Base-by-base conservation (phyloP, 2,888 invertebrate species). In the Limnephilus marmoratus region DNA sequence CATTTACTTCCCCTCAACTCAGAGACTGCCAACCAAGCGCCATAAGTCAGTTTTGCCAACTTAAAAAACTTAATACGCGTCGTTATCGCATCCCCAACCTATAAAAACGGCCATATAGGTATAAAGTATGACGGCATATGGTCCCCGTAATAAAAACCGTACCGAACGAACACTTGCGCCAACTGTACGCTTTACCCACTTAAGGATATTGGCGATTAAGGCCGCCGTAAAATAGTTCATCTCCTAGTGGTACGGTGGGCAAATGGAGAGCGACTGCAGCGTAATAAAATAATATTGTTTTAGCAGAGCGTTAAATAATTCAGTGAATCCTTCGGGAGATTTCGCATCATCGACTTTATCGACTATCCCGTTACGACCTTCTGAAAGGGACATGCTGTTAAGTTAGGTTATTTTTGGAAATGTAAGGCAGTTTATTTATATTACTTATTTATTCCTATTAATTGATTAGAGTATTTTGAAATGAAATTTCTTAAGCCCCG, bases 131-230 rank as follows among this genome's bases (percentile, higher is more conserved):
- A 15, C 45, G 13, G 49, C 86, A 86, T 29, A 45, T 45, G 86
- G 86, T 45, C 24, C 86, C 11, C 45, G 41, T 41, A 86, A 86
- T 41, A 86, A 86, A 86, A 86, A 24, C 83, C 83, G 83, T 24
- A 34, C 83, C 34, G 45, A 41, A n/a, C 24, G 85, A 90, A 45
- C 91, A 81, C 91, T 91, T 91, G 92, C 88, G 91, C 81, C 88
- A 82, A 92, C 92, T 92, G 91, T 91, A 92, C 92, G 90, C 83
- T 90, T 90, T 85, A 90, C 91, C 93, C 93, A 93, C 93, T 93
- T 91, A 90, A 91, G 93, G 93, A 93, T 93, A 93, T 93, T 93
- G 93, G 92, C 91, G 92, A 93, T 93, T 92, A 93, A 93, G 92
- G 93, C 92, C 88, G 91, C 91, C 93, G 91, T 93, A 93, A 93